Base-by-base conservation (phyloP, 1,140 invertebrate species). In the Calliopsis andreniformis region DNA sequence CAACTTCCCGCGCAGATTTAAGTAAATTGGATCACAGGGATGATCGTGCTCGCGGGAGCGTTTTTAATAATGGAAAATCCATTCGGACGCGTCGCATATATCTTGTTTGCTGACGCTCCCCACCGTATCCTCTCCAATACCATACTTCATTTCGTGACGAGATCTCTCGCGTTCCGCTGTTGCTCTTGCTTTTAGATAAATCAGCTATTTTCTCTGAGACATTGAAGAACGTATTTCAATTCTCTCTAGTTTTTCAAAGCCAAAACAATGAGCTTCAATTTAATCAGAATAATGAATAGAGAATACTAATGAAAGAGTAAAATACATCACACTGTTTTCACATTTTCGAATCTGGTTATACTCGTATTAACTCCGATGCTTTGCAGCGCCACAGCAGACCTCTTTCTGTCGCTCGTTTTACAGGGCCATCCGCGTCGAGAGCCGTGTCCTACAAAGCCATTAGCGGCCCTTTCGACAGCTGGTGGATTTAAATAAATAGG, bases 41-140 rank as follows among this genome's bases (percentile, higher is more conserved):
- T 25, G 25, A n/a, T 16, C 12, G 35, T 42, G 35, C 58, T 43
- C 58, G 1, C 25, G 35, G 7, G n/a, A 42, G 39, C n/a, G 32
- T 73, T 66, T 73, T 73, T 73, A 66, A 73, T 66, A 73, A 73
- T 66, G 49, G 62, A 66, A 30, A 66, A 73, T 73, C 61, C 61
- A 66, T 73, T 73, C 56, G 61, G 61, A 8, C 62, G 39, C 23
- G 28, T 55, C 47, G 55, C 68, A 23, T 64, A 32, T 64, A 35
- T 70, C 42, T 59, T 62, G 69, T 62, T 63, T 32, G 35, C 10
- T 20, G n/a, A 5, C 35, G 30, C 12, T 25, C 18, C 12, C 20
- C 25, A 58, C 3, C 28, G 8, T 58, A 18, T 55, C 23, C 3
- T 3, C 1, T 35, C 10, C 25, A 4, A n/a, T 32, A 23, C 23